Percentiles rank a stretch among this genome's conserved stretches.
Evolutionary conservation across 2,797 vertebrate species (phyloP).

Genomic region (Tiaroga cobitis): DNA sequence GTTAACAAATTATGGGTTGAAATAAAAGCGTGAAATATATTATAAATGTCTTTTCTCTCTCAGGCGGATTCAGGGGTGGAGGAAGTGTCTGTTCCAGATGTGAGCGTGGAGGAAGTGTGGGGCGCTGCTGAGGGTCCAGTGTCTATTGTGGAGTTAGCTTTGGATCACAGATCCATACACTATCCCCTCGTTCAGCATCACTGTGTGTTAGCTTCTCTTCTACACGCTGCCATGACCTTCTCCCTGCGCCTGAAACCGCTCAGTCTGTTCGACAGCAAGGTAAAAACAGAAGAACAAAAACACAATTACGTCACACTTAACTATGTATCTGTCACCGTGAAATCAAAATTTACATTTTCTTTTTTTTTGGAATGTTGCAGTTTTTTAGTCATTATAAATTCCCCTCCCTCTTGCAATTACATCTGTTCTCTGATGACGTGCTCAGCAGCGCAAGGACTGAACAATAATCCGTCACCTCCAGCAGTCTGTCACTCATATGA

Average conservation of each 20-base stretch:
- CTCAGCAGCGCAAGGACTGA: neutral
- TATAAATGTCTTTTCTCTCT: neutral
- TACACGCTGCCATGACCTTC: slow-evolving; percentile 87
- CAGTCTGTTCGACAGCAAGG: slow-evolving; percentile 94
- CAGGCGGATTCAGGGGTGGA: slow-evolving; percentile 90
- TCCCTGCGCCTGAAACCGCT: slow-evolving; percentile 90
- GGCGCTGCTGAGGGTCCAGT: slow-evolving; percentile 84
- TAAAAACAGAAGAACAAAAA: slow-evolving; percentile 60
- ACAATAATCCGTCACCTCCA: neutral
- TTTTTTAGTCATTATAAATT: no score
- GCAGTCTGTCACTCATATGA: neutral
- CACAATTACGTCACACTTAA: neutral
- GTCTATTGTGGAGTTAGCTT: slow-evolving; percentile 92
- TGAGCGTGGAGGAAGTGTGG: slow-evolving; percentile 92
- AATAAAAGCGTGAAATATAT: neutral
- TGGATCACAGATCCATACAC: slow-evolving; percentile 92
- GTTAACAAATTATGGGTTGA: neutral
- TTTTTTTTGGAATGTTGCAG: no score
- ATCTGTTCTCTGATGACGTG: neutral
- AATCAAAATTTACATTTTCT: neutral
- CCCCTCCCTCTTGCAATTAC: neutral
- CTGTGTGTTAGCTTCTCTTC: slow-evolving; percentile 85
- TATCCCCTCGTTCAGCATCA: slow-evolving; percentile 95
- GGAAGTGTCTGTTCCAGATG: slow-evolving; percentile 81
- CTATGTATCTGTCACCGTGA: neutral